Base-by-base conservation (phyloP, 1,140 invertebrate genomes). In the Eufriesea mexicana region DNA sequence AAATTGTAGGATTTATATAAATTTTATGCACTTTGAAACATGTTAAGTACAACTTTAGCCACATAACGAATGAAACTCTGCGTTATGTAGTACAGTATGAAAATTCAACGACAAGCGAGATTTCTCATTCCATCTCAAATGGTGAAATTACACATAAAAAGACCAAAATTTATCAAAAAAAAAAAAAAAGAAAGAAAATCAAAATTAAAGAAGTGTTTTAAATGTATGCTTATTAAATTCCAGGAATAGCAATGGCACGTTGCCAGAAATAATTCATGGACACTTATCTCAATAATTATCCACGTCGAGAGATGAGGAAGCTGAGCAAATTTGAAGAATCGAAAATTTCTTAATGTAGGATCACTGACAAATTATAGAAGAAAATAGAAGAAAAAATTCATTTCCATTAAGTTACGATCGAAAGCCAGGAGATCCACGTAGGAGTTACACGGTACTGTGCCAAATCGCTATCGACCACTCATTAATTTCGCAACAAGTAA, bases 401-500 rank as follows among this genome's bases (percentile, higher is more conserved):
- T 25, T 47, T 23, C 49, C 10, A 47, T 57, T 75, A 51, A 66
- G 55, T 75, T 66, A 66, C 23, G 71, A 47, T 18, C 23, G 25
- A 25, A 54, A 45, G 20, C 6, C 5, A 2, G 18, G 18, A 25
- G 42, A 55, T 51, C 25, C 25, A 16, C 42, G 49, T 20, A 18
- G 42, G 55, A 18, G 25, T 10, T 55, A 7, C 28, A 18, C n/a
- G 2, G 8, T n/a, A 2, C 54, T 7, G 45, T 81, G 83, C 71
- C 68, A 73, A 81, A 81, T 81, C n/a, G 57, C 67, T 49, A 72
- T 76, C 79, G 72, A 59, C 73, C 72, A 35, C 28, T 80, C 78
- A 84, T 84, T 84, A 84, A 84, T 80, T 61, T 80, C 61, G 78
- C 77, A 84, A 79, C 68, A 73, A 84, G 74, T 79, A 84, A 84